phyloP scores from a whole-genome alignment of 2,113 vertebrate genomes.

The Heterotilapia buettikoferi region DNA sequence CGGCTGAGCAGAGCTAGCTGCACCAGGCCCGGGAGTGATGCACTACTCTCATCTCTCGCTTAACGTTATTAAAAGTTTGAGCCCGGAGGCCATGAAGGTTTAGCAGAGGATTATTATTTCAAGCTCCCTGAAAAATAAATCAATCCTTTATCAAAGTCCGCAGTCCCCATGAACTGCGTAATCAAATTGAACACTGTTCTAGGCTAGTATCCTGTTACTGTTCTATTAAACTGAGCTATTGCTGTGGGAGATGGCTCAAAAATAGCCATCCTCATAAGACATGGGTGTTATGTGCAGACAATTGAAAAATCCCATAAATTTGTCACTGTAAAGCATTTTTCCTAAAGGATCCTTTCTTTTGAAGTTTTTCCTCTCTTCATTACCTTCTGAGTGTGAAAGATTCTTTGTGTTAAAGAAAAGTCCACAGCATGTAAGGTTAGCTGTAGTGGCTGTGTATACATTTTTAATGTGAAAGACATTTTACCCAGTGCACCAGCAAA shows the following conservation, averaged over 20 bases:
- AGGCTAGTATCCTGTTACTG: conserved; percentile 62
- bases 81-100: conserved; percentile 62
- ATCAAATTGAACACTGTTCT: conserved; percentile 73
- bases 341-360: conserved; percentile 52
- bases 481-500: not conserved
- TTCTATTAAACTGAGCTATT: conserved; percentile 72
- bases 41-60: conserved; percentile 65
- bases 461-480: not conserved
- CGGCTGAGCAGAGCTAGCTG: not conserved
- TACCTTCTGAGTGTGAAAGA: conserved; percentile 10
- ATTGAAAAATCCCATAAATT: conserved; percentile 58
- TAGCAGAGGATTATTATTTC: conserved; percentile 75
- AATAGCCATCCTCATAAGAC: conserved; percentile 52
- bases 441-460: not conserved
- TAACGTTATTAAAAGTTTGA: conserved; percentile 72
- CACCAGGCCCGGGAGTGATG: conserved; percentile 44
- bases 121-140: conserved; percentile 72
- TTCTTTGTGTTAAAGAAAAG: conserved; percentile 10
- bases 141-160: conserved; percentile 73
- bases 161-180: conserved; percentile 69
- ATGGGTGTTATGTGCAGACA: conserved; percentile 56
- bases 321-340: conserved; percentile 51
- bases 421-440: not conserved
- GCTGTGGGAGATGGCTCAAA: conserved; percentile 63
- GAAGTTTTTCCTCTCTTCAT: conserved; percentile 28